A percentile compares a stretch with the other conserved stretches of the same genome.
phyloP scores from a whole-genome alignment of 2,888 invertebrate species.

The Pollenia labialis region DNA sequence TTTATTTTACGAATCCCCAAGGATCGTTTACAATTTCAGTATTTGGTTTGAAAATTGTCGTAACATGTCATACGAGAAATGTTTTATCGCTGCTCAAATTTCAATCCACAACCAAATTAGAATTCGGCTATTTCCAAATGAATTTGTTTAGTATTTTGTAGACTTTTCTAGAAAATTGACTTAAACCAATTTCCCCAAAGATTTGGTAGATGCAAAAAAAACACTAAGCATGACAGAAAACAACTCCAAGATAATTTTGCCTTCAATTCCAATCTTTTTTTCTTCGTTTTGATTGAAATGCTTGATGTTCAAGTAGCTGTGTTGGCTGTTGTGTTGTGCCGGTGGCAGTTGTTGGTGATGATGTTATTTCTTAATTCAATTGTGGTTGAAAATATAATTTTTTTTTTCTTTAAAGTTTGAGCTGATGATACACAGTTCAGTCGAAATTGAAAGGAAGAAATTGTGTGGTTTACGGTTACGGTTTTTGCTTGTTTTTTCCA shows the following conservation, averaged over 20 bases:
- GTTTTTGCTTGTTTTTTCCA: constrained; percentile 65
- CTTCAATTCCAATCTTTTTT: constrained; percentile 15
- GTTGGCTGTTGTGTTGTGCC: constrained; percentile 2
- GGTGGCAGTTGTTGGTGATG: constrained; percentile 37
- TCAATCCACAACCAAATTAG: constrained; percentile 34
- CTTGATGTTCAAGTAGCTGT: constrained; percentile 19
- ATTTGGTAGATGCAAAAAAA: constrained; percentile 32
- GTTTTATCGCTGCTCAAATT: constrained; percentile 56
- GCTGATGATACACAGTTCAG: constrained; percentile 47
- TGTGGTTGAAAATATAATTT: constrained; percentile 51
- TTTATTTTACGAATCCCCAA: constrained; percentile 49
- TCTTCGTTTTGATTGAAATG: constrained; percentile 38
- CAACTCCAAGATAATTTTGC: constrained; percentile 20
- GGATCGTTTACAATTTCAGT: constrained; percentile 57
- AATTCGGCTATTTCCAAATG: constrained; percentile 20
- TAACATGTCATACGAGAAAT: constrained; percentile 36
- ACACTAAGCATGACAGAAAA: constrained; percentile 19
- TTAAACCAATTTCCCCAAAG: constrained; percentile 67
- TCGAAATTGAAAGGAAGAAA: constrained; percentile 61
- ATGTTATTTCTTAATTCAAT: constrained; percentile 62
- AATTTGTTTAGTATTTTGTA: constrained; percentile 3
- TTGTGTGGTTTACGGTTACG: constrained; percentile 69
- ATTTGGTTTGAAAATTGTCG: constrained; percentile 40
- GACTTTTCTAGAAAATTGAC: constrained; percentile 41
- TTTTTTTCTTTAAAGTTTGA: constrained; percentile 48